These are phyloP conservation scores for Rhopalosiphum padi DNA, from an alignment of 1,140 invertebrate genomes.

Conservation along the genomic window DNA sequence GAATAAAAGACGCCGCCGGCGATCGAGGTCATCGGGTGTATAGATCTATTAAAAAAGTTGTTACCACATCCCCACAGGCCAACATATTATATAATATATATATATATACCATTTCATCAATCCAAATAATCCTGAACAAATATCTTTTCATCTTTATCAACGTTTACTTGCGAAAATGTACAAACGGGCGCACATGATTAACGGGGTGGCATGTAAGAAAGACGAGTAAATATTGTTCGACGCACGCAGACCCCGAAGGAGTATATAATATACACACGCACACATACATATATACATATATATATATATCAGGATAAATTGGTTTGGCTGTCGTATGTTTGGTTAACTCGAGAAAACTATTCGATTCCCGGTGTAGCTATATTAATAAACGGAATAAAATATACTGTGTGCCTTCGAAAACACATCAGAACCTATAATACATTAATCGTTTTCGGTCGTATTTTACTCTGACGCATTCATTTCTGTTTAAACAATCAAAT, in stretches of 20 bases:
- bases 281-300: background rate
- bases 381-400: background rate
- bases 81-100: background rate
- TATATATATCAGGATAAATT: background rate
- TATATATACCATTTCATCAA: background rate
- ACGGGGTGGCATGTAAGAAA: conserved; percentile 36
- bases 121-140: conserved; percentile 53
- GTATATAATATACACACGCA: background rate
- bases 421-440: background rate
- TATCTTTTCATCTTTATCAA: conserved; percentile 49
- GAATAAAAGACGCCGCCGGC: background rate
- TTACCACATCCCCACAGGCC: background rate
- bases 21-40: background rate
- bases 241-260: background rate
- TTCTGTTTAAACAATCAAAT: background rate
- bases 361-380: background rate
- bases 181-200: conserved; percentile 2
- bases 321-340: conserved; percentile 1
- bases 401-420: background rate
- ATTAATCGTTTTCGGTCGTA: background rate
- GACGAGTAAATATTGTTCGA: conserved; percentile 36
- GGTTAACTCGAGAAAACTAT: conserved; percentile 5
- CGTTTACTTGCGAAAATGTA: conserved; percentile 23
- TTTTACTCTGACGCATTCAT: background rate
- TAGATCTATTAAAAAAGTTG: conserved; percentile 25